phyloP scores from a whole-genome alignment of 2,888 invertebrate species.

The Drosophila anceps region DNA sequence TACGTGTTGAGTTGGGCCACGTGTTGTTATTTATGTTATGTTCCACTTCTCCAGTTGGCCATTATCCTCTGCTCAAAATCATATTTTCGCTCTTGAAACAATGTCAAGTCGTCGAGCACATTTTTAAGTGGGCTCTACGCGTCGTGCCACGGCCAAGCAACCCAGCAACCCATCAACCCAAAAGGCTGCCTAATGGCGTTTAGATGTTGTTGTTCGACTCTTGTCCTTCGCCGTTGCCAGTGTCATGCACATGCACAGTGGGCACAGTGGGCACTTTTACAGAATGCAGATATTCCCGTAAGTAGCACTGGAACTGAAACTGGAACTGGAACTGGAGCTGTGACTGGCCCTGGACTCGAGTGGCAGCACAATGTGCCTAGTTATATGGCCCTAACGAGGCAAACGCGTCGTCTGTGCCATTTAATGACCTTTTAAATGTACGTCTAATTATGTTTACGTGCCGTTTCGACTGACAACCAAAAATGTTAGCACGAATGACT shows the following conservation, averaged over 20 bases:
- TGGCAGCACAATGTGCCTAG: slow-evolving; percentile 49
- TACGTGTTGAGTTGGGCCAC: slow-evolving; percentile 19
- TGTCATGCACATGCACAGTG: slow-evolving; percentile 60
- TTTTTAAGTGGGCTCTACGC: slow-evolving; percentile 61
- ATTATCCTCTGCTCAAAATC: slow-evolving; percentile 65
- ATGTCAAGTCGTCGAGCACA: slow-evolving; percentile 77
- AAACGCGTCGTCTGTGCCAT: slow-evolving; percentile 45
- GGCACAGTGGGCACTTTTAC: slow-evolving; percentile 42
- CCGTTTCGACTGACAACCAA: slow-evolving; percentile 53
- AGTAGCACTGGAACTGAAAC: slow-evolving; percentile 45
- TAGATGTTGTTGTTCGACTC: slow-evolving; percentile 62
- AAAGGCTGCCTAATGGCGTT: slow-evolving; percentile 70
- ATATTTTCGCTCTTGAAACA: slow-evolving; percentile 76
- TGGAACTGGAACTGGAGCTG: slow-evolving; percentile 36
- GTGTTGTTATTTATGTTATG: slow-evolving; percentile 40
- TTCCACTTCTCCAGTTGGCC: slow-evolving; percentile 27
- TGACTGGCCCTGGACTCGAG: slow-evolving; percentile 49
- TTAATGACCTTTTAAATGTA: slow-evolving; percentile 79
- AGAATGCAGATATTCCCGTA: slow-evolving; percentile 70
- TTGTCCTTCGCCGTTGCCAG: slow-evolving; percentile 51
- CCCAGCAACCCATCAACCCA: slow-evolving; percentile 10
- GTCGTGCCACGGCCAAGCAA: slow-evolving; percentile 11
- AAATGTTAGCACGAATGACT: slow-evolving; percentile 50
- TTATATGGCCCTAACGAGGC: slow-evolving; percentile 30
- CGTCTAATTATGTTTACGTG: slow-evolving; percentile 79